These are phyloP conservation scores for Myotis findleyi DNA, from an alignment of 2,797 vertebrate species.

Conservation along the genomic window DNA sequence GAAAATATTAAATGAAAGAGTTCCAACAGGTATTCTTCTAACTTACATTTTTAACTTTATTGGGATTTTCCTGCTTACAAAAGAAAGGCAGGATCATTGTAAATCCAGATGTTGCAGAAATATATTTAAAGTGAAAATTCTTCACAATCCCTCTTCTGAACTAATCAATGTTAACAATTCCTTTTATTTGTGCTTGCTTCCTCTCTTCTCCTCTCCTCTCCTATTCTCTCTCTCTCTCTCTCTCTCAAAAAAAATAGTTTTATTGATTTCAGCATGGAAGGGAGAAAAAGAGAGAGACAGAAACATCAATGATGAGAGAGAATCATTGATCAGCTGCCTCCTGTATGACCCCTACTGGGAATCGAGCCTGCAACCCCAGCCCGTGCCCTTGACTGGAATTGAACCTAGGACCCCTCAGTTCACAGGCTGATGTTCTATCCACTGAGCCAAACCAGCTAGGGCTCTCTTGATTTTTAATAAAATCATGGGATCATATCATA, in stretches of 20 bases:
- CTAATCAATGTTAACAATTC: neutral
- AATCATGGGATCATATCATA: neutral
- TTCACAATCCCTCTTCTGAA: neutral
- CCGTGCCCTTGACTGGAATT: no score
- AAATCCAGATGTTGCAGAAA: neutral
- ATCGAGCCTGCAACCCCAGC: neutral
- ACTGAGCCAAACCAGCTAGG: no score
- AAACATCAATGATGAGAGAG: neutral
- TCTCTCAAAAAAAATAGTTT: neutral
- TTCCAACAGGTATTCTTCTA: conserved; percentile 81
- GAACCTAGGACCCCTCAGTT: no score
- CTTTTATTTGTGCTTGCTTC: neutral
- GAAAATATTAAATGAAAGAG: conserved; percentile 31
- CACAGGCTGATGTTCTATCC: no score
- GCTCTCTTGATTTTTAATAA: conserved; percentile 2
- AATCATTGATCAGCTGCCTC: no score
- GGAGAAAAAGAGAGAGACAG: neutral
- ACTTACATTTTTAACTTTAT: neutral
- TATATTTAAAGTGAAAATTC: neutral
- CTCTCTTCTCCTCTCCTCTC: neutral
- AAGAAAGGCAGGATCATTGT: neutral
- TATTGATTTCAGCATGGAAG: neutral
- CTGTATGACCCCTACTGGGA: neutral
- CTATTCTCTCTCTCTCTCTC: neutral
- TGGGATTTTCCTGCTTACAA: neutral